phyloP scores from a whole-genome alignment of 2,113 vertebrate species.

The Notechis scutatus region DNA sequence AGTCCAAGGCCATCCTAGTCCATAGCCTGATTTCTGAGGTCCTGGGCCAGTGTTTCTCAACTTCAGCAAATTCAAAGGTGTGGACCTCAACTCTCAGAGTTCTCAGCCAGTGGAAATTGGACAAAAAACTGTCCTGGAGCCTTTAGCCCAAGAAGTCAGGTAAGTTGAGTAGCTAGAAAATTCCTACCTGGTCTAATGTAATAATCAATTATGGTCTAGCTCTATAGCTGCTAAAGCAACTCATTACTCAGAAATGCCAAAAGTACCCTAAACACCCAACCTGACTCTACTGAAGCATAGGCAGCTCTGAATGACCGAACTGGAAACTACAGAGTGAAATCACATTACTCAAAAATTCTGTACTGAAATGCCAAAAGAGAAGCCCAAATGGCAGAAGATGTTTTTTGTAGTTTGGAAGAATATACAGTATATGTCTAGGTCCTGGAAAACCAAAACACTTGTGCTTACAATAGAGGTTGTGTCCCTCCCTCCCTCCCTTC shows the following conservation, averaged over 20 bases:
- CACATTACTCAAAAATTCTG: not conserved
- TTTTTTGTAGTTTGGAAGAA: not conserved
- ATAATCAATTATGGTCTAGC: not conserved
- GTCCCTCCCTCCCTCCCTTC: not conserved
- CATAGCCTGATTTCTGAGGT: not conserved
- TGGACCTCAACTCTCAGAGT: not conserved
- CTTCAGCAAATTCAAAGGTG: not conserved
- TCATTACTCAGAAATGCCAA: not conserved
- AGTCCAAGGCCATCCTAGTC: not conserved
- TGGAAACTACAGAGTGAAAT: not conserved
- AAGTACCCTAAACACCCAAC: not conserved
- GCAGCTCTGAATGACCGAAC: not conserved
- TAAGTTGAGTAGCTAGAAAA: not conserved
- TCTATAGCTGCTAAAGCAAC: not conserved
- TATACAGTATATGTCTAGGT: not conserved
- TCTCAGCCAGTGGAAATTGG: not conserved
- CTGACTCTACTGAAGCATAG: not conserved
- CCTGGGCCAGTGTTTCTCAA: not conserved
- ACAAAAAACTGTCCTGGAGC: not conserved
- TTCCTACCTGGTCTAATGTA: not conserved
- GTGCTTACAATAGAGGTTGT: not conserved
- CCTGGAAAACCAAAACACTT: not conserved
- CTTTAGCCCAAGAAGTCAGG: not conserved
- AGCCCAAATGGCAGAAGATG: not conserved
- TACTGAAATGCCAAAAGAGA: not conserved